phyloP scores from a whole-genome alignment of 2,888 invertebrate species.

The Phyllotreta cruciferae region DNA sequence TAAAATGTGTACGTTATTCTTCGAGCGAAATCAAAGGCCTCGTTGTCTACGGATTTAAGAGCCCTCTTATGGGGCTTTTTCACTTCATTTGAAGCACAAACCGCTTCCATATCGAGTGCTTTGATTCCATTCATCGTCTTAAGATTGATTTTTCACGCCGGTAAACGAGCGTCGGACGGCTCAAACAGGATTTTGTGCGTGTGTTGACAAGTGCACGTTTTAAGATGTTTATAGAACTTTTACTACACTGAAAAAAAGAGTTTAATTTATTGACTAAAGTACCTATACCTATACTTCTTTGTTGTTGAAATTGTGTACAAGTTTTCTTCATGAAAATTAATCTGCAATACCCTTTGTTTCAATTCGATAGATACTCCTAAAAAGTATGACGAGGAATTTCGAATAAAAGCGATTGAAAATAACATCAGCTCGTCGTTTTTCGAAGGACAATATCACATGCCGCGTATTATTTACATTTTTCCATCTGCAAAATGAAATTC shows the following conservation, averaged over 20 bases:
- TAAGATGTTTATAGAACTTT: constrained; percentile 1
- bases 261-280: too few species aligned
- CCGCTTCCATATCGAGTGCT: constrained; percentile 7
- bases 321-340: too few species aligned
- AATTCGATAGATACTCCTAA: too few species aligned
- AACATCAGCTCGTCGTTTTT: neutral
- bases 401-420: too few species aligned
- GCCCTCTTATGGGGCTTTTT: constrained; percentile 9
- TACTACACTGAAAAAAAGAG: neutral
- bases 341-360: too few species aligned
- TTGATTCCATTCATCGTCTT: constrained; percentile 12
- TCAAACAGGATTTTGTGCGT: constrained; percentile 2
- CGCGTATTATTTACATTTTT: constrained; percentile 10
- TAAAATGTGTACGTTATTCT: neutral
- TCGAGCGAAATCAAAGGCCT: constrained; percentile 3
- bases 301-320: too few species aligned
- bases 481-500: constrained; percentile 31
- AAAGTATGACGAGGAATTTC: too few species aligned
- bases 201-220: constrained; percentile 2
- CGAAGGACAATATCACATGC: constrained; percentile 10
- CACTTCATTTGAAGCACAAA: constrained; percentile 13
- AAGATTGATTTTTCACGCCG: constrained; percentile 11
- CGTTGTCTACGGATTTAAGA: constrained; percentile 10
- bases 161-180: neutral
- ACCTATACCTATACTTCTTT: too few species aligned